Evolutionary conservation across 2,888 invertebrate species (phyloP).

Genomic region (Caenorhabditis sp.): DNA sequence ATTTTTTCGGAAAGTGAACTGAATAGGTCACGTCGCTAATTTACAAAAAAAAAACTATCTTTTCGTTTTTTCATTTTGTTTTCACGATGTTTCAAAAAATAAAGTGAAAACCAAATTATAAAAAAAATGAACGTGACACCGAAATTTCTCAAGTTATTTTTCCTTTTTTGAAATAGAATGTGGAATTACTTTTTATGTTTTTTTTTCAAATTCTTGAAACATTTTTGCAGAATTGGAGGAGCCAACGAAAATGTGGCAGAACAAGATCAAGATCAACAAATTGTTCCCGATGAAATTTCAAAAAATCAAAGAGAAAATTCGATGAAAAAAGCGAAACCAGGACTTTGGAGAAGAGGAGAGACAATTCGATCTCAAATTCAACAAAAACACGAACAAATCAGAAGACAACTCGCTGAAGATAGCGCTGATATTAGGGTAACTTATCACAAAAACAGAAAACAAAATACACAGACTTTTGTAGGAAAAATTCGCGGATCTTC

Average conservation of each 20-base stretch:
- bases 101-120: too few species aligned
- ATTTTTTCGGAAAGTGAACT: too few species aligned
- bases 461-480: constrained; percentile 4
- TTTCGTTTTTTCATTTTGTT: too few species aligned
- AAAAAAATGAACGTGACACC: too few species aligned
- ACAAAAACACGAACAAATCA: constrained; percentile 27
- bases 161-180: not conserved
- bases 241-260: not conserved
- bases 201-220: not conserved
- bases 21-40: too few species aligned
- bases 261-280: constrained; percentile 7
- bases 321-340: constrained; percentile 35
- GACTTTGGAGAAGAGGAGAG: constrained; percentile 30
- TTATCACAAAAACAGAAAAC: not conserved
- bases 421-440: constrained; percentile 20
- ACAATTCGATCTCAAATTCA: constrained; percentile 27
- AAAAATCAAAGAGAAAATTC: constrained; percentile 21
- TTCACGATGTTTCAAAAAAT: too few species aligned
- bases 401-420: constrained; percentile 17
- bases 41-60: too few species aligned
- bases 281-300: constrained; percentile 15
- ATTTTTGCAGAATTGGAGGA: not conserved
- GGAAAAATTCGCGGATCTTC: constrained; percentile 38
- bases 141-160: too few species aligned
- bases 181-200: not conserved